Percentiles rank a stretch among this genome's conserved stretches.
Conservation (phyloP, 2,797 vertebrate genomes). For the Chelmon rostratus region DNA sequence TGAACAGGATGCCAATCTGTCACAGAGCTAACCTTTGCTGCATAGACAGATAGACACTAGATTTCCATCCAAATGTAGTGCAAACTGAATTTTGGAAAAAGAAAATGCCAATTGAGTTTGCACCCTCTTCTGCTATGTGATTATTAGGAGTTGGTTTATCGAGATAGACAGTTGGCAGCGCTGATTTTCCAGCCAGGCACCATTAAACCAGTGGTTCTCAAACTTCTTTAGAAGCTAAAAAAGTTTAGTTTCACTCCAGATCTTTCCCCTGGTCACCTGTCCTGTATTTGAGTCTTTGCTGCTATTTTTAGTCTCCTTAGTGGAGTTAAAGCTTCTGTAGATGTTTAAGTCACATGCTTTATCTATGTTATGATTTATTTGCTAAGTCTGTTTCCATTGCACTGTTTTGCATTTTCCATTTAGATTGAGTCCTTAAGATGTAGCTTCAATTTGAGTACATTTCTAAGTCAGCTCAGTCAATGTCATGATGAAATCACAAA, state of each 20-base stretch:
- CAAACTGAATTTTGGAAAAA: neutral
- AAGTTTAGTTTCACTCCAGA: no score
- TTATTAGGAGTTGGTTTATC: neutral
- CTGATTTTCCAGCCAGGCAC: neutral
- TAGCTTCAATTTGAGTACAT: neutral
- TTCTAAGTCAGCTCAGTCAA: neutral
- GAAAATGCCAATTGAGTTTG: neutral
- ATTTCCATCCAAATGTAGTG: neutral
- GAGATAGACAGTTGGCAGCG: neutral
- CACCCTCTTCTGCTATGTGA: neutral
- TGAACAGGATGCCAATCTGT: neutral
- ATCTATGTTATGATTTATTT: neutral
- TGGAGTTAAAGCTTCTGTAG: neutral
- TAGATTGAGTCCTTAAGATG: neutral
- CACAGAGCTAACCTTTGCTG: neutral
- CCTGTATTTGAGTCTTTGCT: neutral
- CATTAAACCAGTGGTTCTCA: neutral
- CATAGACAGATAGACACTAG: neutral
- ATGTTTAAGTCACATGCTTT: neutral
- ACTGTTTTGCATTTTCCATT: neutral
- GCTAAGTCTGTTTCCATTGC: neutral
- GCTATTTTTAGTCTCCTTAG: neutral
- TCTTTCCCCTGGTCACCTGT: no score
- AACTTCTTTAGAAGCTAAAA: no score
- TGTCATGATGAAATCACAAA: conserved; percentile 35